Base-by-base conservation (phyloP, 2,113 vertebrate genomes). In the Python bivittatus region DNA sequence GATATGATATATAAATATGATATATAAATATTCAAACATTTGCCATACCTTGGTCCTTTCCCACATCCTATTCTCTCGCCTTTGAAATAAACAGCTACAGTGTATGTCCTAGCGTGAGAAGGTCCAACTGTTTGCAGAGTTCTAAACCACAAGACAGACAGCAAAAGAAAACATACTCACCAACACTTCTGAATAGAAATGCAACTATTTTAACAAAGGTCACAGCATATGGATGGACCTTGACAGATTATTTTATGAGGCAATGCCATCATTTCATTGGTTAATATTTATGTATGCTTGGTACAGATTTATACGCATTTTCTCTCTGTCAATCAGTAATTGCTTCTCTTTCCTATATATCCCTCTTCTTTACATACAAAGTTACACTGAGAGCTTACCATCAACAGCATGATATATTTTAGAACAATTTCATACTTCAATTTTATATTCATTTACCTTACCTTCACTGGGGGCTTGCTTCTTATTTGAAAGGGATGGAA, bases 71-170 rank as follows among this genome's bases (percentile, higher is more conserved):
- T 99, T 83, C 99, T 97, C 95, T 99, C 99, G 23, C 99, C 99
- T 97, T 99, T 99, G 97, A 99, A 99, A 96, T 99, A 99, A 88
- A 99, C 99, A 7, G 99, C 99, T 29, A 99, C 99, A 0, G 99
- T 99, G 96, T 99, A 99, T 23, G 99, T 99, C 93, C 99, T 98
- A 9, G 99, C 99, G 91, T 99, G 99, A 8, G 99, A 99, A 0
- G 99, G 99, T 6, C 99, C 99, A 54, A 99, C 99, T 0, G 99
- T 99, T 97, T 99, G 99, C 94, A 99, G 97, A 61, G 99, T 99
- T 97, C 99, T 99, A 96, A 93, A 94, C 96, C 52, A 94, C 92
- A 38, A 92, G 92, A 95, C 29, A 92, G 0, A 92, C 1, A 94
- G 84, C 86, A 44, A 88, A 92, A 90, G 3, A 2, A 91, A 91